Base-by-base conservation (phyloP, 2,797 vertebrate genomes). In the Valencia hispanica region DNA sequence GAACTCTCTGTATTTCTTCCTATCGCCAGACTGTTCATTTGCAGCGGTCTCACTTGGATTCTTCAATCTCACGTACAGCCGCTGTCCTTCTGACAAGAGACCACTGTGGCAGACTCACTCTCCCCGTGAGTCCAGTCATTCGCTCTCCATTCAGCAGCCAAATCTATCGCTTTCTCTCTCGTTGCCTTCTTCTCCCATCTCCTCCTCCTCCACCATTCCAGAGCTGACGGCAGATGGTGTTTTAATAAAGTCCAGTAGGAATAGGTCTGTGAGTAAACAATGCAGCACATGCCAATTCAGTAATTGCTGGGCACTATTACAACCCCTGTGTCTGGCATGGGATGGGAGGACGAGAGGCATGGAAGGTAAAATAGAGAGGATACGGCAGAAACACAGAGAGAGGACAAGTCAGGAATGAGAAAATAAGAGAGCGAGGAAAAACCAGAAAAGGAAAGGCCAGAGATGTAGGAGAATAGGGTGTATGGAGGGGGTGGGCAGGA, bases 231-330 rank as follows among this genome's bases (percentile, higher is more conserved):
- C 98, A 99, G 98, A 99, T 99, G 98, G 98, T 99, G 97, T 99
- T 99, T 99, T 99, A 99, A 99, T 99, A 99, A 99, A 98, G 98
- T 99, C 98, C 98, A 97, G 97, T 98, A 99, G 98, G 98, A 99
- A 99, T 99, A 99, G 97, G 96, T 96, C 96, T 98, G 97, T 98
- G 97, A 98, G 96, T 98, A 98, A 99, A 99, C 97, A 99, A 96
- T 96, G 96, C 95, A 93, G 93, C 65, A 92, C 96, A 97, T 99
- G 98, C 98, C 98, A 99, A 97, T 96, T 98, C 96, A 96, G 96
- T 99, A 99, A 99, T 99, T 99, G 98, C 98, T 96, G 97, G 97
- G 97, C 97, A 97, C 96, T 96, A 96, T 96, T 97, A 96, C 97
- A 97, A 96, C 95, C 96, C 95, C 96, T 96, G 92, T 97, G 97